Conservation (phyloP, 2,113 vertebrate genomes). For the Arvicanthis niloticus region DNA sequence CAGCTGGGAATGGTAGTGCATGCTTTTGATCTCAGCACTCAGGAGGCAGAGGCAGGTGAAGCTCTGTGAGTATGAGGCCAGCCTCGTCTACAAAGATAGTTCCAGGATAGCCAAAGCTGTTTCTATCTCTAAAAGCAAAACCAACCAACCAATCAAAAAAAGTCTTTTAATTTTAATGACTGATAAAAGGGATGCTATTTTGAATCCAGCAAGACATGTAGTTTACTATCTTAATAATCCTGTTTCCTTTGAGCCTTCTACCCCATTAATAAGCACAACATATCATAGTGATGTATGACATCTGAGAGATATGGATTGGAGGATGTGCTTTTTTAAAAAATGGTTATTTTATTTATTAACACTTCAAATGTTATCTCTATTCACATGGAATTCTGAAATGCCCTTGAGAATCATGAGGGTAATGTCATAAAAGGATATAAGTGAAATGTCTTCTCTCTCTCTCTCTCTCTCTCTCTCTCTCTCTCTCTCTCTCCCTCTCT, state of each 20-base stretch:
- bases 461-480: not conserved
- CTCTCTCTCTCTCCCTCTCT: no score
- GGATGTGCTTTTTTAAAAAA: not conserved
- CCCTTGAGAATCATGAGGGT: not conserved
- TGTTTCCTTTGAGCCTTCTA: not conserved
- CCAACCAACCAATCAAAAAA: not conserved
- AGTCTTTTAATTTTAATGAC: not conserved
- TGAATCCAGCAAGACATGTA: not conserved
- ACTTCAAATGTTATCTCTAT: not conserved
- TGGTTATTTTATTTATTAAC: no score
- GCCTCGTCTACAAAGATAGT: not conserved
- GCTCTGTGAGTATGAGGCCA: not conserved
- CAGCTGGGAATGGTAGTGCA: not conserved
- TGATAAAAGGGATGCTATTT: not conserved
- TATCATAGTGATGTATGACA: not conserved
- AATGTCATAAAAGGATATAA: not conserved
- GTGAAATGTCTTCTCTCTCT: not conserved
- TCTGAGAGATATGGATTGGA: not conserved
- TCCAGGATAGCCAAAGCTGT: not conserved
- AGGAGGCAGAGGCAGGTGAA: not conserved
- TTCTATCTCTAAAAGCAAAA: not conserved
- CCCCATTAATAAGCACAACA: not conserved
- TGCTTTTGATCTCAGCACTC: not conserved
- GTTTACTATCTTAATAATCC: conserved; percentile 19
- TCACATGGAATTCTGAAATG: not conserved